These are phyloP conservation scores for Synanceia verrucosa DNA, from an alignment of 2,797 vertebrate species.

Conservation along the genomic window DNA sequence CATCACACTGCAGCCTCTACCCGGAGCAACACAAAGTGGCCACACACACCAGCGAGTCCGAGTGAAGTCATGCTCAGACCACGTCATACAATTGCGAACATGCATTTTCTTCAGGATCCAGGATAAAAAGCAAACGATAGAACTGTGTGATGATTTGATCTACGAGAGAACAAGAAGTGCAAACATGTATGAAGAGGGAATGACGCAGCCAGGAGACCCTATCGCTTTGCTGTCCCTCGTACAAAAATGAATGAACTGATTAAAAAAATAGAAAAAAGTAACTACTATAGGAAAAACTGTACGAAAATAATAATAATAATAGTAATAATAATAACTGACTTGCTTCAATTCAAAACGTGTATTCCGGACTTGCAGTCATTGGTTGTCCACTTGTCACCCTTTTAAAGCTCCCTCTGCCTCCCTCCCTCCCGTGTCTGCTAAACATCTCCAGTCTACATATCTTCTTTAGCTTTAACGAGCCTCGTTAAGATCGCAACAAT, in stretches of 20 bases:
- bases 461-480: conserved; percentile 89
- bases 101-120: conserved; percentile 5
- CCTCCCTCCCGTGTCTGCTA: conserved; percentile 63
- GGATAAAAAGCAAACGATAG: background rate
- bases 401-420: conserved; percentile 73
- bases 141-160: conserved; percentile 16
- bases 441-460: conserved; percentile 85
- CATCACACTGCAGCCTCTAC: conserved; percentile 46
- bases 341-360: conserved; percentile 82
- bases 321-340: conserved; percentile 86
- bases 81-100: conserved; percentile 17
- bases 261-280: conserved; percentile 71
- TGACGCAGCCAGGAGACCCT: background rate
- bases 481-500: conserved; percentile 93
- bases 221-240: conserved; percentile 74
- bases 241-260: conserved; percentile 80
- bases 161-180: conserved; percentile 25
- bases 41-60: conserved; percentile 29
- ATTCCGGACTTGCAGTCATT: conserved; percentile 69
- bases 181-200: conserved; percentile 3
- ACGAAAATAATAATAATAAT: conserved; percentile 85
- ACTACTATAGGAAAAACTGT: conserved; percentile 70
- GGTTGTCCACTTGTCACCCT: conserved; percentile 85
- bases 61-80: conserved; percentile 22
- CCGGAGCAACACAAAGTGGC: conserved; percentile 50